phyloP scores from a whole-genome alignment of 2,888 invertebrate species.

The Melieria omissa region DNA sequence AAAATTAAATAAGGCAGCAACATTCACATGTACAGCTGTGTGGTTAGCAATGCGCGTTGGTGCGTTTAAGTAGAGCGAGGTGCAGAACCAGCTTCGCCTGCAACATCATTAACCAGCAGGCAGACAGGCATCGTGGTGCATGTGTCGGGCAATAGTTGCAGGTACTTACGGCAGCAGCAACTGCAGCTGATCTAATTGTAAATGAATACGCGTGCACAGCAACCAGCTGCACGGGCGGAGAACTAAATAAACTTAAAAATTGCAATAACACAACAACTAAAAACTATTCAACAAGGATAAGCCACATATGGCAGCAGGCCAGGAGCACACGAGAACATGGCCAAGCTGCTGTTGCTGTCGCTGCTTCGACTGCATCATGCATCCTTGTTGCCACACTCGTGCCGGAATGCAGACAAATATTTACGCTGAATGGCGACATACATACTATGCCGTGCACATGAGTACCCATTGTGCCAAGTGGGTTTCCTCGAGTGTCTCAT shows the following conservation, averaged over 20 bases:
- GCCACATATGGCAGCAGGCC: neutral
- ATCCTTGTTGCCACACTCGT: neutral
- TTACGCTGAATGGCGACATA: conserved; percentile 8
- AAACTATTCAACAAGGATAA: conserved; percentile 22
- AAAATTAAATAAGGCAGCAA: conserved; percentile 48
- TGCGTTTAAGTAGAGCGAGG: neutral
- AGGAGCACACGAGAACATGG: neutral
- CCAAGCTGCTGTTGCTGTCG: neutral
- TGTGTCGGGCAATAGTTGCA: conserved; percentile 10
- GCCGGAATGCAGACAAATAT: conserved; percentile 40
- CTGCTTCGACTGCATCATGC: neutral
- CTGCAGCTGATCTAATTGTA: conserved; percentile 51
- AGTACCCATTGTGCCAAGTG: conserved; percentile 29
- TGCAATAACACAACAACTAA: neutral
- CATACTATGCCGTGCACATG: no score
- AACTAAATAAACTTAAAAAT: conserved; percentile 20
- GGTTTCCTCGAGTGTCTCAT: conserved; percentile 1
- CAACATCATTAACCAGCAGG: conserved; percentile 26
- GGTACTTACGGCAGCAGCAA: neutral
- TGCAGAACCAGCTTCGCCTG: neutral
- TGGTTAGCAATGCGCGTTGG: conserved; percentile 47
- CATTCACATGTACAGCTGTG: conserved; percentile 42
- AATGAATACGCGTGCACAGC: conserved; percentile 46
- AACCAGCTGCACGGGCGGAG: neutral
- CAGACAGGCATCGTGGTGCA: conserved; percentile 6